Conservation (phyloP, 2,113 vertebrate genomes). For the Pipa parva region DNA sequence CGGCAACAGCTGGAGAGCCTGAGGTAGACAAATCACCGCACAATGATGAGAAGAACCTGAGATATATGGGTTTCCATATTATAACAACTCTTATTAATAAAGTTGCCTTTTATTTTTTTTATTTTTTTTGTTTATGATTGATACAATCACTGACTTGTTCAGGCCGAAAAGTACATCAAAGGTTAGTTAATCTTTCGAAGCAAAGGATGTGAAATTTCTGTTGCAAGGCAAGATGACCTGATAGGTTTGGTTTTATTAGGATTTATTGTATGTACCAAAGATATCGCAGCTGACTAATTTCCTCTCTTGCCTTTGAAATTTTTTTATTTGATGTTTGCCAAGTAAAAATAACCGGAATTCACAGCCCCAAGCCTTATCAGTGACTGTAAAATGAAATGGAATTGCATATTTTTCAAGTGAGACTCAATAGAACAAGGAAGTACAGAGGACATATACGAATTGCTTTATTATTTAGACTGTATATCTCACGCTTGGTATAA, state of each 20-base stretch:
- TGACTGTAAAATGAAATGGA: not conserved
- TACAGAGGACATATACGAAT: too few relatives aligned
- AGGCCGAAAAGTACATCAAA: not conserved
- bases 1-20: too few relatives aligned
- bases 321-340: not conserved
- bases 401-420: not conserved
- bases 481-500: too few relatives aligned
- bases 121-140: not conserved
- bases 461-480: too few relatives aligned
- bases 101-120: too few relatives aligned
- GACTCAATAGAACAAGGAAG: too few relatives aligned
- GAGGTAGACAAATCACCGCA: too few relatives aligned
- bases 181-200: not conserved
- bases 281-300: not conserved
- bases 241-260: not conserved
- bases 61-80: too few relatives aligned
- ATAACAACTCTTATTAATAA: too few relatives aligned
- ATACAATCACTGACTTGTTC: not conserved
- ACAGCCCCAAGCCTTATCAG: not conserved
- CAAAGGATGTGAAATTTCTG: not conserved
- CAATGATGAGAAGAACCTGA: too few relatives aligned
- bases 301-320: not conserved
- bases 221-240: not conserved
- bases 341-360: not conserved
- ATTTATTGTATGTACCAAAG: not conserved